Base-by-base conservation (phyloP, 2,113 vertebrate genomes). In the Trichomycterus rosablanca region DNA sequence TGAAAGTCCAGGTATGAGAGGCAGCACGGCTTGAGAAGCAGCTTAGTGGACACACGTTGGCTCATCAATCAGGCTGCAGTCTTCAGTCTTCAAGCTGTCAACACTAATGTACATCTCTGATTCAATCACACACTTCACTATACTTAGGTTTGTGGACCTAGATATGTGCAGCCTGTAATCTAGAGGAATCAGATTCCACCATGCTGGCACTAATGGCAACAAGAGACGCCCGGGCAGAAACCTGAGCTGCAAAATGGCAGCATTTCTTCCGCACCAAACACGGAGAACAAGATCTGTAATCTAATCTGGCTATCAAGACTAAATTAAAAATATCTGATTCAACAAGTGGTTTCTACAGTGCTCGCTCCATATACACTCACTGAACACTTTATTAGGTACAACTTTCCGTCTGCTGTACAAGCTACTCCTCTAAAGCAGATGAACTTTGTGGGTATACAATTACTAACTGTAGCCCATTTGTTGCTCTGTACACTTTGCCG, bases 121-220 rank as follows among this genome's bases (percentile, higher is more conserved):
- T 34, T 35, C 9, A 35, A 72, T 62, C 76, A 60, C 71, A 78
- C 64, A 74, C 74, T 50, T 59, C 48, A 50, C 8, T 10, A 39
- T 8, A 26, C 15, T 7, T 32, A n/a, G n/a, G n/a, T n/a, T n/a
- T n/a, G n/a, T n/a, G n/a, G 28, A 24, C 20, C 20, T 12, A 5
- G 35, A 23, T n/a, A 24, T 35, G 50, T 60, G 43, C 16, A 26
- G 2, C 34, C 34, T 12, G 9, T 35, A 35, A 35, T 35, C 34
- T 35, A 12, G 9, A 35, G 46, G 73, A 70, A 50, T 79, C 77
- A 11, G 15, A 70, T 81, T 83, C 75, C 78, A 74, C 63, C 66
- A 61, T 12, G 30, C 67, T 60, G 57, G 73, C 72, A 64, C 62
- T 72, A 80, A 78, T 59, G 60, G 81, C 74, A 84, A 84, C 14